Percentiles rank a stretch among this genome's conserved stretches.
Conservation (phyloP, 2,113 vertebrate genomes). For the Ceuthmochares aereus region DNA sequence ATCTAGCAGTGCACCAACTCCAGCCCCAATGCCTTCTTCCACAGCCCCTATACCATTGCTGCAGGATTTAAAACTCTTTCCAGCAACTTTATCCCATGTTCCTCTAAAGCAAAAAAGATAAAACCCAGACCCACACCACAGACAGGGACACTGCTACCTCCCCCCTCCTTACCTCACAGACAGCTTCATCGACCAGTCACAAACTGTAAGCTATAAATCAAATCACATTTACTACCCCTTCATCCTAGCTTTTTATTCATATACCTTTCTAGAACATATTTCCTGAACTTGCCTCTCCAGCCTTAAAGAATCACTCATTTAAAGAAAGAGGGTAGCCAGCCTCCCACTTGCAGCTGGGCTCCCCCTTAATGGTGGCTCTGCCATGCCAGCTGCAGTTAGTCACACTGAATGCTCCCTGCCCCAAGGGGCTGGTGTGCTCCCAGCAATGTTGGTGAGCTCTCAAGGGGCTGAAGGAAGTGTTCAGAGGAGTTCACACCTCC, state of each 20-base stretch:
- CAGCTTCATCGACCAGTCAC: not conserved
- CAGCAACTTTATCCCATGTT: not conserved
- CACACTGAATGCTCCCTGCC: not conserved
- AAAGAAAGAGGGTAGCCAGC: not conserved
- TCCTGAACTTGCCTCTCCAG: not conserved
- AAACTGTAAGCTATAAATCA: not conserved
- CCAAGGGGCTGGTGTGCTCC: fast-evolving
- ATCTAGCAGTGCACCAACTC: not conserved
- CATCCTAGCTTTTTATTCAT: not conserved
- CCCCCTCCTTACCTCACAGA: fast-evolving
- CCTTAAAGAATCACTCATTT: not conserved
- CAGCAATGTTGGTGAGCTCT: not conserved
- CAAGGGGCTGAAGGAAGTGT: not conserved
- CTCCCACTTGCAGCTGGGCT: not conserved
- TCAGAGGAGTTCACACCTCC: not conserved
- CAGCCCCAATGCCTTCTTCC: not conserved
- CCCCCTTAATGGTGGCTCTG: fast-evolving
- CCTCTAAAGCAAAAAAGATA: not conserved
- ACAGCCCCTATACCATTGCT: not conserved
- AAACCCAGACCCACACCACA: not conserved
- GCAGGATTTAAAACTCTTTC: not conserved
- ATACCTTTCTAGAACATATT: not conserved
- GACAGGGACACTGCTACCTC: too few species aligned
- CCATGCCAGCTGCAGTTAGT: not conserved
- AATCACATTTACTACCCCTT: not conserved